Percentiles rank a stretch among this genome's conserved stretches.
These are phyloP conservation scores for Geodia barretti DNA, from an alignment of 37 sponge, comb jelly and placozoan species.

Conservation along the genomic window DNA sequence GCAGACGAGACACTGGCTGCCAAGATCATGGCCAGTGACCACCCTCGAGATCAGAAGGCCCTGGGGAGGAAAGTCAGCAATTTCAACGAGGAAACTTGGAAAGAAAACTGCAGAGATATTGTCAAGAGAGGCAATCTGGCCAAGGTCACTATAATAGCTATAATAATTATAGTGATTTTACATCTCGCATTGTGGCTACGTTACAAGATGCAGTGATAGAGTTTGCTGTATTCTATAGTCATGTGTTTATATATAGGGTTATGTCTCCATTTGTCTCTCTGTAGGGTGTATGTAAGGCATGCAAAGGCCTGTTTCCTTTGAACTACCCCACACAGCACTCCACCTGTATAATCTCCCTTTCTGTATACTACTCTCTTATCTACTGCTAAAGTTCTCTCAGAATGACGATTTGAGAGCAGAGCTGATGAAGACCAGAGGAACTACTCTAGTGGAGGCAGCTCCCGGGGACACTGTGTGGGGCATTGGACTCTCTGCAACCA, in stretches of 20 bases:
- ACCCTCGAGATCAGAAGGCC: conserved; percentile 68
- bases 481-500: conserved; percentile 64
- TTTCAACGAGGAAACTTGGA: conserved; percentile 72
- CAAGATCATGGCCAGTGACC: conserved; percentile 37
- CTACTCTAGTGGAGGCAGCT: conserved; percentile 82
- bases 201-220: no score
- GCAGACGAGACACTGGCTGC: conserved; percentile 48
- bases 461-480: conserved; percentile 84
- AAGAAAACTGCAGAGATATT: conserved; percentile 39
- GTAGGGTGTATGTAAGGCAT: no score
- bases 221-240: no score
- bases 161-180: no score
- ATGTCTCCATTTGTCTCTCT: no score
- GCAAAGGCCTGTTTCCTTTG: no score
- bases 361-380: no score
- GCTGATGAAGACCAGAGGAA: conserved; percentile 59
- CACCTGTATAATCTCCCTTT: no score
- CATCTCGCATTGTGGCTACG: no score
- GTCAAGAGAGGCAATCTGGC: conserved; percentile 69
- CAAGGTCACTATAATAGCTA: conserved; percentile 50
- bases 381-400: conserved; percentile 71
- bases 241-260: no score
- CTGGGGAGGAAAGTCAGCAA: conserved; percentile 67
- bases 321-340: no score
- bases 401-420: conserved; percentile 33